A percentile compares a stretch with the other conserved stretches of the same genome.
phyloP scores from a whole-genome alignment of 1,140 invertebrate species.

The Pinna nobilis region DNA sequence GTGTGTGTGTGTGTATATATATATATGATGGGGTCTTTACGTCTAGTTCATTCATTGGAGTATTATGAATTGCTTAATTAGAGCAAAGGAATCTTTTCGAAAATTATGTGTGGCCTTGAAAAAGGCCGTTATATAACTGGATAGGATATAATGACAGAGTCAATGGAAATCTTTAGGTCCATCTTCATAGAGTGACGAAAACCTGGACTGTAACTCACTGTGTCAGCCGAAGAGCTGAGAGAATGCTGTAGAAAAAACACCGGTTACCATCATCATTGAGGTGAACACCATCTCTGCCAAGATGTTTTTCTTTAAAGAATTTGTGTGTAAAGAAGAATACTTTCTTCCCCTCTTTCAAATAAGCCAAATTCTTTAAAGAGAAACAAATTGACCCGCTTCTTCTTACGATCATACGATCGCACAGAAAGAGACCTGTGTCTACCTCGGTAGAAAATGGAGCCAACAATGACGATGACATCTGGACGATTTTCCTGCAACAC shows the following conservation, averaged over 20 bases:
- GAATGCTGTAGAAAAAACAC: conserved; percentile 5
- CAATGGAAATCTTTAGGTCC: neutral
- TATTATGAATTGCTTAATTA: neutral
- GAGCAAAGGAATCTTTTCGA: neutral
- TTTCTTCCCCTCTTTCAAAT: conserved; percentile 1
- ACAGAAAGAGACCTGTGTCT: neutral
- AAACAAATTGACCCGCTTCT: conserved; percentile 1
- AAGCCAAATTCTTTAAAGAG: conserved; percentile 12
- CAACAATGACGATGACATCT: conserved; percentile 12
- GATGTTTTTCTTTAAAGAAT: neutral
- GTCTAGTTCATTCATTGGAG: too few relatives aligned
- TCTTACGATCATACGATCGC: neutral
- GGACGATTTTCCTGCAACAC: neutral
- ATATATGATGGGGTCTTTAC: too few relatives aligned
- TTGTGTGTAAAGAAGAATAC: neutral
- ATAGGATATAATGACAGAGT: neutral
- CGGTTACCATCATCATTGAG: neutral
- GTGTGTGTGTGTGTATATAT: too few relatives aligned
- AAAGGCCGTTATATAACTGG: conserved; percentile 5
- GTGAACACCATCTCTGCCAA: conserved; percentile 3
- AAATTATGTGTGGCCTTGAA: neutral
- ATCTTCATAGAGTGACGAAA: neutral
- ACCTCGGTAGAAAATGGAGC: neutral
- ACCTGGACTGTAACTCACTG: neutral
- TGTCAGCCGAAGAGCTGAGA: neutral